phyloP scores from a whole-genome alignment of 2,888 invertebrate genomes.

The Plagodis dolabraria region DNA sequence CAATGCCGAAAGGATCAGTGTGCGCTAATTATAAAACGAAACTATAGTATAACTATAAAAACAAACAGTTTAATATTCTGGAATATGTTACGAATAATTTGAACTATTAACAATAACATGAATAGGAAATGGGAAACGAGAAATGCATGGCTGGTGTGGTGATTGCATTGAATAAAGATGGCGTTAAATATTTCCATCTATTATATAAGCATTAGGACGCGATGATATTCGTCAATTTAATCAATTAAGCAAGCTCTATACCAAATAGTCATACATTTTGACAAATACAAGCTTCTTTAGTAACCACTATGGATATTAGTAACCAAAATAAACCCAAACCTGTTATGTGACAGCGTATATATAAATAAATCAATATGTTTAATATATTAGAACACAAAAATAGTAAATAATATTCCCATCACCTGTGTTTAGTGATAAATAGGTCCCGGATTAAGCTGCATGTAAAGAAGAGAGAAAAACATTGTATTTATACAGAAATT shows the following conservation, averaged over 20 bases:
- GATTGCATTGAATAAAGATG: slow-evolving; percentile 3
- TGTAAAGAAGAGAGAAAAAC: slow-evolving; percentile 83
- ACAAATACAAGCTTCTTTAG: slow-evolving; percentile 1
- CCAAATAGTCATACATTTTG: not conserved
- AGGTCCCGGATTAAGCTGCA: slow-evolving; percentile 85
- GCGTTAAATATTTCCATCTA: not conserved
- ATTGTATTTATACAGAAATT: slow-evolving; percentile 67
- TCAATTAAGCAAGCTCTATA: slow-evolving; percentile 12
- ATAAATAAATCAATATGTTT: slow-evolving; percentile 29
- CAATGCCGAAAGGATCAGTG: too few relatives aligned
- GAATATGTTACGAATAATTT: too few relatives aligned
- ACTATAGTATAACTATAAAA: too few relatives aligned
- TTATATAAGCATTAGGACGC: slow-evolving; percentile 9
- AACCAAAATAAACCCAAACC: slow-evolving; percentile 32
- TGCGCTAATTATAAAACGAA: too few relatives aligned
- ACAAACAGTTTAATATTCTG: too few relatives aligned
- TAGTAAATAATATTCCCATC: slow-evolving; percentile 77
- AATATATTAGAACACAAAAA: slow-evolving; percentile 57
- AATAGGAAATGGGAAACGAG: too few relatives aligned
- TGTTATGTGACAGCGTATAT: slow-evolving; percentile 34
- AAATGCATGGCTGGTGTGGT: slow-evolving; percentile 5
- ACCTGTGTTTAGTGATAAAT: slow-evolving; percentile 84
- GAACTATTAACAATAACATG: too few relatives aligned
- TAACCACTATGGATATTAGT: slow-evolving; percentile 17
- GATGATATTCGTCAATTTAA: slow-evolving; percentile 4